Percentiles rank a stretch among this genome's conserved stretches.
These are phyloP conservation scores for Rhinoraja longicauda DNA, from an alignment of 2,797 vertebrate genomes.

Conservation along the genomic window DNA sequence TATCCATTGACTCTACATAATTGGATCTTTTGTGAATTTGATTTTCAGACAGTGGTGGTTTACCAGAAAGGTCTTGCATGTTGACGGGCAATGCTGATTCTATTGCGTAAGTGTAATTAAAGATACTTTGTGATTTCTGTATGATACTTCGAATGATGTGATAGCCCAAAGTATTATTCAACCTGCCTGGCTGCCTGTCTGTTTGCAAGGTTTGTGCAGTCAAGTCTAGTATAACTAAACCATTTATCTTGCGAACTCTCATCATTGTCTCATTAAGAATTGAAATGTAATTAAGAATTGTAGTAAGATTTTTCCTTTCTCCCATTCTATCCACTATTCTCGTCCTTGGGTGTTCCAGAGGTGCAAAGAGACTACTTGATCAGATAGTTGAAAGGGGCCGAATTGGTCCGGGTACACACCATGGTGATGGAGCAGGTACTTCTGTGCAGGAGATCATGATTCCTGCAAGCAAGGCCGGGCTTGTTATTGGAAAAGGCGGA, in stretches of 20 bases:
- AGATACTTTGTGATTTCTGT: neutral
- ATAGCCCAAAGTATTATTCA: neutral
- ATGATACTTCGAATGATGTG: neutral
- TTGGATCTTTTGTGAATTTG: constrained; percentile 37
- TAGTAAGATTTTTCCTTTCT: neutral
- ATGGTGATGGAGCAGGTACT: constrained; percentile 87
- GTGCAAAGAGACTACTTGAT: constrained; percentile 83
- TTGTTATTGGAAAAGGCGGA: constrained; percentile 96
- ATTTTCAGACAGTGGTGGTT: constrained; percentile 84
- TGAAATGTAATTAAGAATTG: constrained; percentile 2
- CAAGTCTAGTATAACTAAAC: neutral
- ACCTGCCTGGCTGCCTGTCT: neutral
- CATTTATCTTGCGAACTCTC: neutral
- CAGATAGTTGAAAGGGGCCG: constrained; percentile 97
- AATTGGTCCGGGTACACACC: constrained; percentile 88
- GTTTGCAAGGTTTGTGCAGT: neutral
- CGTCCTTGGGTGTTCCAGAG: constrained; percentile 52
- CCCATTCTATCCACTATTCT: constrained; percentile 40
- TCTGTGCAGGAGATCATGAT: constrained; percentile 97
- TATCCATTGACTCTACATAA: neutral
- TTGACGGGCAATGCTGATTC: constrained; percentile 88
- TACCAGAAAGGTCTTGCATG: constrained; percentile 92
- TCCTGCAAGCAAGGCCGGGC: constrained; percentile 91
- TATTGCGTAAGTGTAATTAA: constrained; percentile 75
- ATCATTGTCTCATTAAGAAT: neutral